These are phyloP conservation scores for Ascaphus truei DNA, from an alignment of 2,113 vertebrate genomes.

Conservation along the genomic window DNA sequence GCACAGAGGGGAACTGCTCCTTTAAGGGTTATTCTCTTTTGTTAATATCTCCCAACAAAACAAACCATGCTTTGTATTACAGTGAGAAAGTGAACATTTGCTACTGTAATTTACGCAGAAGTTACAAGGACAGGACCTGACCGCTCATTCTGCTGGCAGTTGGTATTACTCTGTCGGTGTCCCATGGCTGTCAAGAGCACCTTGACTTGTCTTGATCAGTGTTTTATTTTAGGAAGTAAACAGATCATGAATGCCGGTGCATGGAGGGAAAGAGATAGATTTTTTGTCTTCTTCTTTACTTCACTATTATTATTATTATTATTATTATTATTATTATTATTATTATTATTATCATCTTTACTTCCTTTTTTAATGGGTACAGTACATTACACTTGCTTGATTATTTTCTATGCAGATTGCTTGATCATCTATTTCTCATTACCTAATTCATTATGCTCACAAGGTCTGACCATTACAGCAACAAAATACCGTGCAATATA, in stretches of 20 bases:
- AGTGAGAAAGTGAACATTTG: neutral
- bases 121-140: conserved; percentile 27
- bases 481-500: too few relatives aligned
- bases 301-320: neutral
- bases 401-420: neutral
- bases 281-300: neutral
- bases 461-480: too few relatives aligned
- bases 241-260: neutral
- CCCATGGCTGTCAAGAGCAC: conserved; percentile 31
- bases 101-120: conserved; percentile 9
- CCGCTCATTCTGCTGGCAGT: conserved; percentile 17
- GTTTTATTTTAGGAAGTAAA: conserved; percentile 34
- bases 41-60: too few relatives aligned
- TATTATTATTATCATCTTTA: neutral
- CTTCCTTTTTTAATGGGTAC: neutral
- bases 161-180: conserved; percentile 23
- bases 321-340: neutral
- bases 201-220: conserved; percentile 20
- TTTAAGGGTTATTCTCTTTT: too few relatives aligned
- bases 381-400: neutral
- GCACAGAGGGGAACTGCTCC: too few relatives aligned
- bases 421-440: neutral
- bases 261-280: neutral
- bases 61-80: too few relatives aligned
- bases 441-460: neutral